phyloP scores from a whole-genome alignment of 2,888 invertebrate genomes.

The Sussaba pulchella region DNA sequence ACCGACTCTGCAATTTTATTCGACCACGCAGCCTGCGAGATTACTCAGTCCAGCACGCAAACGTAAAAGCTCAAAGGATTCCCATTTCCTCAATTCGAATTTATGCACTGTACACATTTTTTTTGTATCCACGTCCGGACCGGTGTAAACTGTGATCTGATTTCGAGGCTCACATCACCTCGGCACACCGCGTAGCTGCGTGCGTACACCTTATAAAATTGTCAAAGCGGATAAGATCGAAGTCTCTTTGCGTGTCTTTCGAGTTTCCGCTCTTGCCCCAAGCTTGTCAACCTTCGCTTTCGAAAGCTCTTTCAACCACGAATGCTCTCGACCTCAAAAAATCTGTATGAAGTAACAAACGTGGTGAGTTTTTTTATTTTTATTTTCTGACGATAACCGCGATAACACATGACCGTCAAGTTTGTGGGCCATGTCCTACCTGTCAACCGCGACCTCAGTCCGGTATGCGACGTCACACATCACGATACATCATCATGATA shows the following conservation, averaged over 20 bases:
- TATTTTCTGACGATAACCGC: too few species aligned
- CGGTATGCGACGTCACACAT: too few species aligned
- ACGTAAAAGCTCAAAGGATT: background rate
- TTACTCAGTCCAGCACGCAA: slow-evolving; percentile 7
- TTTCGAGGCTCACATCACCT: background rate
- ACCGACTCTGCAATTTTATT: background rate
- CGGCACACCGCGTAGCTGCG: slow-evolving; percentile 9
- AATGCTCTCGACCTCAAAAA: background rate
- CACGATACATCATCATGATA: too few species aligned
- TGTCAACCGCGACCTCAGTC: slow-evolving; percentile 13
- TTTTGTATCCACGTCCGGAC: background rate
- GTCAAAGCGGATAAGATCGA: slow-evolving; percentile 17
- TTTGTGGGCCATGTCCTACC: background rate
- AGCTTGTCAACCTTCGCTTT: background rate
- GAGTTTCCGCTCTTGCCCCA: slow-evolving; percentile 7
- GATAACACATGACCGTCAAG: slow-evolving; percentile 9
- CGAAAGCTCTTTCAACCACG: background rate
- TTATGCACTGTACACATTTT: background rate
- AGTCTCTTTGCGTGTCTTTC: slow-evolving; percentile 32
- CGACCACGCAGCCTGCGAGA: background rate
- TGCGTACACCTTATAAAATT: slow-evolving; percentile 26
- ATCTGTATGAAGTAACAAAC: slow-evolving; percentile 3
- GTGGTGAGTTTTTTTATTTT: slow-evolving; percentile 35
- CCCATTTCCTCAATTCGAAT: background rate
- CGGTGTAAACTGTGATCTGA: background rate